Percentiles rank a stretch among this genome's conserved stretches.
Conservation (phyloP, 2,113 vertebrate genomes). For the Scomber scombrus region DNA sequence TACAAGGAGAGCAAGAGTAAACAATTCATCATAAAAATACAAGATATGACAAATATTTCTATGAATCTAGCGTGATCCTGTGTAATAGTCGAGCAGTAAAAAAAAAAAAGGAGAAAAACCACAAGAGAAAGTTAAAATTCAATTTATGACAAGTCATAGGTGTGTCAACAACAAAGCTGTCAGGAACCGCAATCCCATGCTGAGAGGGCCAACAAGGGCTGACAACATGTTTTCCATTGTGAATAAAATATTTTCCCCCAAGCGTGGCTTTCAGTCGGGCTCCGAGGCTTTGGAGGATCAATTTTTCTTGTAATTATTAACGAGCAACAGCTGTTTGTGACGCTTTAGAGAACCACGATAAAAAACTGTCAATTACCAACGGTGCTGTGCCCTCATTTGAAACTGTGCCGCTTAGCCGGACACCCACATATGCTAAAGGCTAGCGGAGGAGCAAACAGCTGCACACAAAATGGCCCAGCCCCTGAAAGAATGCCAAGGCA, state of each 20-base stretch:
- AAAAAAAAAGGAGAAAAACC: background rate
- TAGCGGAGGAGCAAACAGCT: conserved; percentile 71
- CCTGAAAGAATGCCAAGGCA: conserved; percentile 70
- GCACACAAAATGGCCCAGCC: conserved; percentile 68
- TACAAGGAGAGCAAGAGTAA: background rate
- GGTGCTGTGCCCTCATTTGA: conserved; percentile 51
- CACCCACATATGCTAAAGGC: conserved; percentile 60
- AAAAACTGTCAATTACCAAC: conserved; percentile 27
- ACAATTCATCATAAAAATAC: background rate
- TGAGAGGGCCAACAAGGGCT: conserved; percentile 16
- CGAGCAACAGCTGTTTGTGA: conserved; percentile 32
- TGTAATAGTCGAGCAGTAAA: background rate
- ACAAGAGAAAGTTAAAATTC: background rate
- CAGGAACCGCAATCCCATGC: conserved; percentile 19
- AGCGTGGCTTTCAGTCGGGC: conserved; percentile 6
- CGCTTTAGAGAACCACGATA: conserved; percentile 32
- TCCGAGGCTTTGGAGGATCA: conserved; percentile 9
- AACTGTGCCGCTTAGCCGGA: conserved; percentile 59
- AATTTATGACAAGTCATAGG: conserved; percentile 2
- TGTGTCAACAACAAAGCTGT: conserved; percentile 24
- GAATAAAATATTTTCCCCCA: conserved; percentile 29
- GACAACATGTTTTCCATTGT: conserved; percentile 56
- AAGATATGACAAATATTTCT: background rate
- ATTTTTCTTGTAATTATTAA: conserved; percentile 41
- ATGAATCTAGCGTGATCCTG: background rate